Evolutionary conservation across 2,888 invertebrate genomes (phyloP).

Genomic region (Leptothorax acervorum): DNA sequence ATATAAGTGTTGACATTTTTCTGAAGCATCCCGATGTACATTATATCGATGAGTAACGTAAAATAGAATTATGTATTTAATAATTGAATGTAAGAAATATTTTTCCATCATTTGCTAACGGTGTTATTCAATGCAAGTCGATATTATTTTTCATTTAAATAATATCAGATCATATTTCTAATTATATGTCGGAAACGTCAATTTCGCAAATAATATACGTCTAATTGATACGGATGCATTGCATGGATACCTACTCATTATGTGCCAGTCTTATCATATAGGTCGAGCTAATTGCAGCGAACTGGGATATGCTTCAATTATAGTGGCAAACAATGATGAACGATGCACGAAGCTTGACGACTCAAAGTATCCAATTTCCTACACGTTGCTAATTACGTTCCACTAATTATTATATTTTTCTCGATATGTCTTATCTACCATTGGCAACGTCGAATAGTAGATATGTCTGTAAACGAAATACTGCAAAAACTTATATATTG

Average conservation of each 20-base stretch:
- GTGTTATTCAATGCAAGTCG: background rate
- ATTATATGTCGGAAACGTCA: background rate
- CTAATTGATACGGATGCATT: slow-evolving; percentile 39
- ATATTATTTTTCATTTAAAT: background rate
- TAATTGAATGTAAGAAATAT: background rate
- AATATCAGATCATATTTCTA: background rate
- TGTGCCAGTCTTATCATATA: slow-evolving; percentile 38
- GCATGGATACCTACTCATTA: background rate
- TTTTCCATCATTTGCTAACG: background rate
- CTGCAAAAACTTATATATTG: background rate
- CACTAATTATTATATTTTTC: slow-evolving; percentile 18
- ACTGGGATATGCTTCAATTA: slow-evolving; percentile 29
- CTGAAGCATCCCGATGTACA: too few relatives aligned
- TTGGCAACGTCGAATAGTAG: background rate
- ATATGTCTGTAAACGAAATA: background rate
- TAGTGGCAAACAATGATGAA: slow-evolving; percentile 44
- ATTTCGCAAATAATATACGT: background rate
- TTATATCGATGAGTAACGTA: background rate
- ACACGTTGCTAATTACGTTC: slow-evolving; percentile 22
- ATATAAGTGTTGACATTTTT: too few relatives aligned
- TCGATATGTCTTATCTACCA: background rate
- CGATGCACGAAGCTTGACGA: slow-evolving; percentile 7
- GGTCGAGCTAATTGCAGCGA: slow-evolving; percentile 39
- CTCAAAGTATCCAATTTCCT: slow-evolving; percentile 10
- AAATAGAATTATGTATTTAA: slow-evolving; percentile 15